These are phyloP conservation scores for Eupristina koningsbergeri DNA, from an alignment of 1,140 invertebrate species.

Conservation along the genomic window DNA sequence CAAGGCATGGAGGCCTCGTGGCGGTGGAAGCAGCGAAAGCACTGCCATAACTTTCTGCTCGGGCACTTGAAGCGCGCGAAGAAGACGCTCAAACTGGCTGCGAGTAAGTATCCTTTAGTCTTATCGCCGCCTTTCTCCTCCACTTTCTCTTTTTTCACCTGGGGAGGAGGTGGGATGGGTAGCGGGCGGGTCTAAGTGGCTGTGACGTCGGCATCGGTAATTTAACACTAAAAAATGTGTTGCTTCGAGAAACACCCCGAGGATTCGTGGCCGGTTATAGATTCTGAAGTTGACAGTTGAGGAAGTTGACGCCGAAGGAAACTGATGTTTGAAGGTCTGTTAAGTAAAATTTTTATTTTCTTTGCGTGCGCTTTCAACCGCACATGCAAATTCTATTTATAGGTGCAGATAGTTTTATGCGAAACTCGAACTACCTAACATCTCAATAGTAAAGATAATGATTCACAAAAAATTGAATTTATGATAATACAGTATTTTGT, in stretches of 20 bases:
- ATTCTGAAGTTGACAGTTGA: neutral
- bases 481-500: no score
- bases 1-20: slow-evolving; percentile 73
- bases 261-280: neutral
- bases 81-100: slow-evolving; percentile 38
- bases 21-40: slow-evolving; percentile 69
- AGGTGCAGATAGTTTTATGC: neutral
- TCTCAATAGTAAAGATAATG: no score
- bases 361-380: neutral
- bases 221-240: neutral
- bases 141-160: neutral
- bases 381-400: no score
- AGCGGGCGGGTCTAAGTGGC: no score
- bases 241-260: neutral
- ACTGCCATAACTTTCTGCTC: slow-evolving; percentile 53
- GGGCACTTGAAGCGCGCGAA: slow-evolving; percentile 32
- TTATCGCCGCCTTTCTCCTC: neutral
- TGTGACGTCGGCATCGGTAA: neutral
- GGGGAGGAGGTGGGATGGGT: neutral
- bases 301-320: neutral
- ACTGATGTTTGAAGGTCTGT: neutral
- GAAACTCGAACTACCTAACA: no score
- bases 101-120: slow-evolving; percentile 30
- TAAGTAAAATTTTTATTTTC: neutral
- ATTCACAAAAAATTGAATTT: no score